Evolutionary conservation across 2,888 invertebrate genomes (phyloP), one percentile per base, ranked within the genome.

Genomic region (Cecidostiba fungosa): DNA sequence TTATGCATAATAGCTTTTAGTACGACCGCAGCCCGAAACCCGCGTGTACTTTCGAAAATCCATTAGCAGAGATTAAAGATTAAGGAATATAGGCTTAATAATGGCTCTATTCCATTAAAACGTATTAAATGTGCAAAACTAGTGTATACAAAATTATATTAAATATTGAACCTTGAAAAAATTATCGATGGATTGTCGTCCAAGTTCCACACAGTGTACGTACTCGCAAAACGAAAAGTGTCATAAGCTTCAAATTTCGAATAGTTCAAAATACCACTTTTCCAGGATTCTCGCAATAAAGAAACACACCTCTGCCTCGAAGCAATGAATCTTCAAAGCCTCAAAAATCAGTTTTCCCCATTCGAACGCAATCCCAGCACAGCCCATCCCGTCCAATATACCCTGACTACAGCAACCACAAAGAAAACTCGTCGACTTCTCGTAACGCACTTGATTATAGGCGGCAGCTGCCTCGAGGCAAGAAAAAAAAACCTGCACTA

Each of bases 51-150:
- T 79, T 74, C 66, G 23, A 32, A 73, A 74, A 79, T 14, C 79
- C 50, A 84, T 84, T 84, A 84, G 78, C 66, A 23, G 36, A 62
- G 78, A 62, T 78, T 73, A 66, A 66, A 79, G 73, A 74, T 79
- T 79, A 78, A 84, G 16, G 23, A n/a, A 36, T 26, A 29, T 77
- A 32, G 47, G 50, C 39, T 77, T 70, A 70, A 77, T 32, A 32
- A 32, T 32, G 32, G 32, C 32, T 32, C 32, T 32, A 32, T 3
- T 32, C 3, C 32, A 32, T 3, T 32, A 32, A 32, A 32, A 32
- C 2, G 2, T 32, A 32, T 32, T 32, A 3, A 32, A 32, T 32
- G 32, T 3, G 32, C 32, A 32, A 32, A 32, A 32, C 1, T 3
- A 32, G 32, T 32, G 3, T 32, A 1, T 3, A 32, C 3, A 32